Base-by-base conservation (phyloP, 2,113 vertebrate species). In the Sula dactylatra region DNA sequence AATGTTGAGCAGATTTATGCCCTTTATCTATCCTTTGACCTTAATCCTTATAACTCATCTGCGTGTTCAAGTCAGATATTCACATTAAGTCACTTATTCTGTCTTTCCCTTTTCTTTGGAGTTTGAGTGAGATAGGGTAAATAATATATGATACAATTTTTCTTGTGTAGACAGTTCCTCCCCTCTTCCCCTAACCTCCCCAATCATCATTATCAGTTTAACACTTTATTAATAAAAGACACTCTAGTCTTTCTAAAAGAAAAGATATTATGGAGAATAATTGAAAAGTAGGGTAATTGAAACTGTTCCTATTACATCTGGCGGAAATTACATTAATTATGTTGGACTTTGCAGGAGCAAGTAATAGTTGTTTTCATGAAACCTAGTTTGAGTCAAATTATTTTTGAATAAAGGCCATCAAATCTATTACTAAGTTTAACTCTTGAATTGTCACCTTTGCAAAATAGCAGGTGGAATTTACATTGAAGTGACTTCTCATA, bases 1-100 rank as follows among this genome's bases (percentile, higher is more conserved):
- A 91, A 47, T 1, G 1, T 26, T 90, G 93, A 94, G 74, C 50
- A 96, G 93, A 91, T 93, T 96, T 92, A 96, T 94, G 90, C 13
- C 58, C 77, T 94, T 97, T 95, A 87, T 96, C 90, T 97, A 94
- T 92, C 96, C 91, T 96, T 94, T 96, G 95, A 95, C 93, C 94
- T 86, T 95, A 94, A 96, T 96, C 91, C 84, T 82, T 93, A 70
- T 90, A 96, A 85, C 42, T 97, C 80, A 89, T 92, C 59, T 72
- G 36, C 0, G 0, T 82, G 67, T 90, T 61, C 79, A 96, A 85
- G 87, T 93, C 73, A 80, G 83, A 62, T 71, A 79, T 56, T 86
- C 90, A 36, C 76, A 90, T 92, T 88, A 90, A 95, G 74, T 95
- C 76, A 94, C 86, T 93, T 95, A 91, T 58, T 87, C 85, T 93